These are phyloP conservation scores for Grapholita molesta DNA, from an alignment of 1,140 invertebrate genomes.

Conservation along the genomic window DNA sequence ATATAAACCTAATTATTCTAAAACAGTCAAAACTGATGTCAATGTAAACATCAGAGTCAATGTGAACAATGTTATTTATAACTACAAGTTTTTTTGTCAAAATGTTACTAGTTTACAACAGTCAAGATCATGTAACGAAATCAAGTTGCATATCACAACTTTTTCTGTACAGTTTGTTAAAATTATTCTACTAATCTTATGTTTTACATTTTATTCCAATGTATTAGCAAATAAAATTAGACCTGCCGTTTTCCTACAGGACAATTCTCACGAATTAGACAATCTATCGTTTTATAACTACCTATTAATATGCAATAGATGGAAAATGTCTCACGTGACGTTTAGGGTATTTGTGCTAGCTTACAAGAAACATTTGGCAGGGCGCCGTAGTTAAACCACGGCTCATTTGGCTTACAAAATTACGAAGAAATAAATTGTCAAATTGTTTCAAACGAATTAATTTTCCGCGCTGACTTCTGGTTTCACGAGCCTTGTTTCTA, in stretches of 20 bases:
- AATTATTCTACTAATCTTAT: neutral
- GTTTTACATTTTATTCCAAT: neutral
- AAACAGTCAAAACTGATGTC: neutral
- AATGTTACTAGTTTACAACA: neutral
- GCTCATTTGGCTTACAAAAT: too few species aligned
- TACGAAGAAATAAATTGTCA: too few species aligned
- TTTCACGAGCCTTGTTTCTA: conserved; percentile 64
- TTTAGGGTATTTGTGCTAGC: neutral
- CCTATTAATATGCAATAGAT: neutral
- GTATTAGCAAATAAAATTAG: neutral
- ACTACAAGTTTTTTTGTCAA: neutral
- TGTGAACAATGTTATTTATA: neutral
- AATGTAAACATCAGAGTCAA: neutral
- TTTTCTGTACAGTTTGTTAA: neutral
- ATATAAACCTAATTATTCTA: neutral
- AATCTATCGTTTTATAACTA: too few species aligned
- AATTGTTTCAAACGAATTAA: too few species aligned
- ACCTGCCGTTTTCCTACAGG: neutral
- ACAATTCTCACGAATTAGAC: too few species aligned
- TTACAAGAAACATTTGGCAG: too few species aligned
- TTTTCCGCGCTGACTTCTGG: conserved; percentile 27
- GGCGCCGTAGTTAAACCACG: too few species aligned
- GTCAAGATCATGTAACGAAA: neutral
- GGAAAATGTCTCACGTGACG: neutral
- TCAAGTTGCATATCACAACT: neutral